phyloP scores from a whole-genome alignment of 2,888 invertebrate genomes.

The Watsonalla binaria region DNA sequence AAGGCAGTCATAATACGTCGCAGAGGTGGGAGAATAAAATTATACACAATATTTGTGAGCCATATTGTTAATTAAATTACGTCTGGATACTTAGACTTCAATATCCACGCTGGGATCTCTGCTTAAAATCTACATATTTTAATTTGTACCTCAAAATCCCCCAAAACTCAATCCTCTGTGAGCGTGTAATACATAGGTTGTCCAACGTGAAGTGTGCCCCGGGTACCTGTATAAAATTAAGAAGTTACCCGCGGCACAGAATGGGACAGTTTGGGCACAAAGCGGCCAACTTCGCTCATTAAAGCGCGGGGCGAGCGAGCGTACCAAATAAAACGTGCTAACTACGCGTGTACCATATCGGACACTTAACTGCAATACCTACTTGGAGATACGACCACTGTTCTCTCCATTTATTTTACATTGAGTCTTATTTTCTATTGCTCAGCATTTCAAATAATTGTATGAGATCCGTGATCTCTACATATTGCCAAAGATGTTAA shows the following conservation, averaged over 20 bases:
- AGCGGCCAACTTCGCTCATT: conserved; percentile 13
- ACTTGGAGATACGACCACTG: background rate
- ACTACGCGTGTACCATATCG: background rate
- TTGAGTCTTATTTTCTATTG: background rate
- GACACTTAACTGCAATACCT: background rate
- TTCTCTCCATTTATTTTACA: background rate
- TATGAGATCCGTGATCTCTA: too few relatives aligned
- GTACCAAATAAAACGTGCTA: conserved; percentile 5
- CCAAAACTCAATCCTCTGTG: background rate
- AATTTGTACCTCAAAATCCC: background rate
- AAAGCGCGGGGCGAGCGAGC: conserved; percentile 1
- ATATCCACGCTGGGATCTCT: too few relatives aligned
- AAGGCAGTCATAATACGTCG: too few relatives aligned
- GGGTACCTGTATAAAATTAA: background rate
- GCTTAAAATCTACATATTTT: background rate
- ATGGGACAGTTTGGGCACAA: conserved; percentile 1
- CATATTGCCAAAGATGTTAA: too few relatives aligned
- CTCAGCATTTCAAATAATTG: background rate
- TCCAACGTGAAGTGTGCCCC: background rate
- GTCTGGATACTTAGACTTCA: too few relatives aligned
- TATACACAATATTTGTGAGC: too few relatives aligned
- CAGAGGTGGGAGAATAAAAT: too few relatives aligned
- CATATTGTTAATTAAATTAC: too few relatives aligned
- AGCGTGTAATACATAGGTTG: background rate
- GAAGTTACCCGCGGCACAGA: background rate